Percentiles rank a stretch among this genome's conserved stretches.
phyloP scores from a whole-genome alignment of 2,888 invertebrate genomes.

The Argynnis bischoffii region DNA sequence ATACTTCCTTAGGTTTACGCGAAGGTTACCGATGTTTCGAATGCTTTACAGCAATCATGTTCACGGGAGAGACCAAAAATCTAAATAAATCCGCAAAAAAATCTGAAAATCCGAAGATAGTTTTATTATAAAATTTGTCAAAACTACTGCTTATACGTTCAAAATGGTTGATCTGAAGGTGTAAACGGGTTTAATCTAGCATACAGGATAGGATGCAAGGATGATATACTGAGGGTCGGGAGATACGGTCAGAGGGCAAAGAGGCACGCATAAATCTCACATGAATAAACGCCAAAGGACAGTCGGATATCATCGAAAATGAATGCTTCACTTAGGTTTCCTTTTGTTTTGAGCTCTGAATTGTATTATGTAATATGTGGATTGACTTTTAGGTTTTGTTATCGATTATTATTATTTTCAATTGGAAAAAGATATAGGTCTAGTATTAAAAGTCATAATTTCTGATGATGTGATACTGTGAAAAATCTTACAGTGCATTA shows the following conservation, averaged over 20 bases:
- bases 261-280: constrained; percentile 31
- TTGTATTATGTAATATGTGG: not conserved
- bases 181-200: constrained; percentile 4
- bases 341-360: constrained; percentile 13
- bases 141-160: not conserved
- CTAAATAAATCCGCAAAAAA: too few relatives aligned
- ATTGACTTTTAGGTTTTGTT: not conserved
- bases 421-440: too few relatives aligned
- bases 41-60: too few relatives aligned
- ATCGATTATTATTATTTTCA: not conserved
- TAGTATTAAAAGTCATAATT: too few relatives aligned
- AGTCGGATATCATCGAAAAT: constrained; percentile 22
- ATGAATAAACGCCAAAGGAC: constrained; percentile 23
- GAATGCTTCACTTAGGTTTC: not conserved
- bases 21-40: too few relatives aligned
- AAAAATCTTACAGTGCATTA: too few relatives aligned
- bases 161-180: not conserved
- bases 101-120: too few relatives aligned
- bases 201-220: constrained; percentile 26
- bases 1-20: too few relatives aligned
- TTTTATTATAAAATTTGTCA: not conserved
- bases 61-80: too few relatives aligned
- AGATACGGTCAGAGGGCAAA: constrained; percentile 32
- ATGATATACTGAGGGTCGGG: constrained; percentile 36
- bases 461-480: too few relatives aligned